Conservation (phyloP, 2,113 vertebrate genomes). For the Thryonomys swinderianus region DNA sequence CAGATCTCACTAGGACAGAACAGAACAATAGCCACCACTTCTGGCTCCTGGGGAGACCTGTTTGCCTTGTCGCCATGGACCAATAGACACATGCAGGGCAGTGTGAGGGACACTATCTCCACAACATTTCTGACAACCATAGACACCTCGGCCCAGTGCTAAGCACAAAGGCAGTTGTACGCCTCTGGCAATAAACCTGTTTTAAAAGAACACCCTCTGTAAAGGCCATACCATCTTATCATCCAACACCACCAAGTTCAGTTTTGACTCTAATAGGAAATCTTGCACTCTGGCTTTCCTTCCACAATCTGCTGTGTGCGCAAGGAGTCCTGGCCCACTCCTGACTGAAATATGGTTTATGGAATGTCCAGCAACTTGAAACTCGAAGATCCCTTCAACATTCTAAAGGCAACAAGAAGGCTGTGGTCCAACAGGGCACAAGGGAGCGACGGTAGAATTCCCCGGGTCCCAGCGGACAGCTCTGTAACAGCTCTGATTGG, state of each 20-base stretch:
- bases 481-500: neutral
- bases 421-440: neutral
- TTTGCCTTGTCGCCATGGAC: neutral
- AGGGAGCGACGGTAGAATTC: neutral
- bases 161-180: no score
- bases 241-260: accelerated
- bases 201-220: accelerated
- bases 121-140: neutral
- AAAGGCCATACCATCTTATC: no score
- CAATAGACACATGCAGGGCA: neutral
- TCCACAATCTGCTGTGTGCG: neutral
- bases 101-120: accelerated
- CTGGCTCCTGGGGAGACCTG: neutral
- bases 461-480: neutral
- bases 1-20: neutral
- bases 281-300: neutral
- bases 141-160: accelerated
- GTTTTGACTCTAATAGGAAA: accelerated
- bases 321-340: neutral
- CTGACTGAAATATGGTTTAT: neutral
- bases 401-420: neutral
- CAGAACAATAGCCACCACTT: neutral
- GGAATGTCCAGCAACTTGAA: neutral
- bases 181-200: neutral
- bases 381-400: neutral